phyloP scores from a whole-genome alignment of 2,888 invertebrate genomes.

The Aquatica leii region DNA sequence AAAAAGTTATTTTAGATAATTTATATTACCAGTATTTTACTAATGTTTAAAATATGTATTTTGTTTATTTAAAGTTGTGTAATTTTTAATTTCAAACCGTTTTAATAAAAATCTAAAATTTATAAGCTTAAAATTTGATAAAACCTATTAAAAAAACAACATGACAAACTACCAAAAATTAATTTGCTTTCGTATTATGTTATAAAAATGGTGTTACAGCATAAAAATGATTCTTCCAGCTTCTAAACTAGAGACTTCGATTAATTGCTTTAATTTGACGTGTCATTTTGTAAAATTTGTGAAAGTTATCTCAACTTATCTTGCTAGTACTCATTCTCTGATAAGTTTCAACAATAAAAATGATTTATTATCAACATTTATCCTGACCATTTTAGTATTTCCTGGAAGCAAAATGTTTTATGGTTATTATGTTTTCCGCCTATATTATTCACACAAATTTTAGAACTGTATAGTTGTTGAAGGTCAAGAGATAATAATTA shows the following conservation, averaged over 20 bases:
- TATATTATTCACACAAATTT: not conserved
- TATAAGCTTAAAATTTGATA: not conserved
- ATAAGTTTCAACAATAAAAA: slow-evolving; percentile 18
- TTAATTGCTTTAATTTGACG: slow-evolving; percentile 23
- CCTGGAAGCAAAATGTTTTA: slow-evolving; percentile 16
- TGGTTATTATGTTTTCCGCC: slow-evolving; percentile 12
- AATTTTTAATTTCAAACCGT: too few relatives aligned
- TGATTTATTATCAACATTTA: slow-evolving; percentile 24
- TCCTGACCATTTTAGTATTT: slow-evolving; percentile 21
- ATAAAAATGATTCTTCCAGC: slow-evolving; percentile 1
- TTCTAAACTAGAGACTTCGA: slow-evolving; percentile 14
- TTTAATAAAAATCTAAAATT: too few relatives aligned
- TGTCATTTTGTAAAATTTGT: slow-evolving; percentile 22
- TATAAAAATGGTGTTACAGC: slow-evolving; percentile 7
- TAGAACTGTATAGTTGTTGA: not conserved
- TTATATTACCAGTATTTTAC: too few relatives aligned
- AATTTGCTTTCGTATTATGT: slow-evolving; percentile 6
- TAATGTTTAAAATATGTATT: too few relatives aligned
- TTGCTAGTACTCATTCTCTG: slow-evolving; percentile 5
- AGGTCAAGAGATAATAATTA: slow-evolving; percentile 1
- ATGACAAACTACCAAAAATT: slow-evolving; percentile 8
- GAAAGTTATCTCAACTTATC: slow-evolving; percentile 20
- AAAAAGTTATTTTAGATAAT: too few relatives aligned
- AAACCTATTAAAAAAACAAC: slow-evolving; percentile 3
- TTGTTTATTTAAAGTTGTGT: too few relatives aligned